Percentiles rank a stretch among this genome's conserved stretches.
Evolutionary conservation across 2,888 invertebrate species (phyloP).

Genomic region (Allygus modestus): DNA sequence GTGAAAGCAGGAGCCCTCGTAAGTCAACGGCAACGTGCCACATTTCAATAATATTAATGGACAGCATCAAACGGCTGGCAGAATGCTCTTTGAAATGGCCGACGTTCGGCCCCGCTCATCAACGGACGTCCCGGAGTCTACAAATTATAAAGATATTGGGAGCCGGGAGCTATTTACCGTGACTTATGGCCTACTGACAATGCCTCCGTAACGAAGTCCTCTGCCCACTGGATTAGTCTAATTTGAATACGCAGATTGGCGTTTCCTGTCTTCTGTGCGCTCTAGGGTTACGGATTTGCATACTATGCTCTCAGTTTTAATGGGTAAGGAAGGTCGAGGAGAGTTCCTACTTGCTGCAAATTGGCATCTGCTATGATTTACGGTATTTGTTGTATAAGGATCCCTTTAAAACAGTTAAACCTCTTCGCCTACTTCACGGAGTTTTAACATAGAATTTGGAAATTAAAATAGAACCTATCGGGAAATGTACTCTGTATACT

Average conservation of each 20-base stretch:
- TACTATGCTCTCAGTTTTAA: not conserved
- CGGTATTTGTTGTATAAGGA: not conserved
- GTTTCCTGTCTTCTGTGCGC: conserved; percentile 52
- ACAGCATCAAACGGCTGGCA: conserved; percentile 47
- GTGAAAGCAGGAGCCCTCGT: conserved; percentile 45
- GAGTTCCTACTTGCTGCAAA: not conserved
- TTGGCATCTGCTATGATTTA: not conserved
- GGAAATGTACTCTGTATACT: no score
- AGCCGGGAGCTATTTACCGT: conserved; percentile 44
- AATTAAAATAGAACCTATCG: no score
- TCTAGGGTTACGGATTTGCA: conserved; percentile 42
- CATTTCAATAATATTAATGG: conserved; percentile 57
- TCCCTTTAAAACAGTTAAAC: not conserved
- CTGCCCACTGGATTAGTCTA: conserved; percentile 50
- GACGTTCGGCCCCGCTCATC: conserved; percentile 45
- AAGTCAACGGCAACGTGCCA: conserved; percentile 6
- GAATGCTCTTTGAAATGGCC: conserved; percentile 60
- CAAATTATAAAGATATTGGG: conserved; percentile 48
- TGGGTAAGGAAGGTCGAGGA: not conserved
- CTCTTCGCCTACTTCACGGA: no score
- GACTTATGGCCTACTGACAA: conserved; percentile 55
- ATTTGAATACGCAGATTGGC: conserved; percentile 57
- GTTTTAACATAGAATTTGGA: no score
- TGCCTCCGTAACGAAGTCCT: conserved; percentile 50
- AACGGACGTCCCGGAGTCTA: not conserved